A percentile compares a stretch with the other conserved stretches of the same genome.
Conservation (phyloP, 2,113 vertebrate genomes). For the Cathartes aura region DNA sequence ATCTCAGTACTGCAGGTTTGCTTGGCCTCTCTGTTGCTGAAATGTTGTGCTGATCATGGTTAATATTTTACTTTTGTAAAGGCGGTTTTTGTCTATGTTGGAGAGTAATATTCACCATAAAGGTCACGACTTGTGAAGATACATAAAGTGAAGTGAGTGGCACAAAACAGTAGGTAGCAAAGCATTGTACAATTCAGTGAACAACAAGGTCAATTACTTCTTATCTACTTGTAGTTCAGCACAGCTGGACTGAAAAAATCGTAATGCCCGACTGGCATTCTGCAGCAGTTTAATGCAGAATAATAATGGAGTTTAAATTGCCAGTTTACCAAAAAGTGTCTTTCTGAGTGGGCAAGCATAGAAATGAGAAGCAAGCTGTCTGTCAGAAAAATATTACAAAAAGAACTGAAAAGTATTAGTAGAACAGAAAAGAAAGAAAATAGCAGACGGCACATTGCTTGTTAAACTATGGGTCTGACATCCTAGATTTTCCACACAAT, state of each 20-base stretch:
- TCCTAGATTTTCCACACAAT: background rate
- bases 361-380: conserved; percentile 28
- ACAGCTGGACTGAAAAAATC: conserved; percentile 72
- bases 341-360: conserved; percentile 15
- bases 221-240: conserved; percentile 62
- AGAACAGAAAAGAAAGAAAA: background rate
- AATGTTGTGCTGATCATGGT: background rate
- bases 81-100: background rate
- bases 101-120: conserved; percentile 39
- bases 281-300: conserved; percentile 50
- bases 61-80: conserved; percentile 48
- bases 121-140: conserved; percentile 64
- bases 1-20: background rate
- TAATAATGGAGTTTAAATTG: conserved; percentile 67
- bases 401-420: background rate
- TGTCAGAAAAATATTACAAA: background rate
- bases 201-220: conserved; percentile 77
- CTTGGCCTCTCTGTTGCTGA: background rate
- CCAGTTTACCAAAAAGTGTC: conserved; percentile 40
- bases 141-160: conserved; percentile 54
- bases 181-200: conserved; percentile 58
- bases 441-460: background rate
- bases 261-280: conserved; percentile 61
- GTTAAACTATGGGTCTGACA: background rate
- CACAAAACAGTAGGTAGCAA: conserved; percentile 71